phyloP scores from a whole-genome alignment of 2,113 vertebrate genomes.

The Columba livia region DNA sequence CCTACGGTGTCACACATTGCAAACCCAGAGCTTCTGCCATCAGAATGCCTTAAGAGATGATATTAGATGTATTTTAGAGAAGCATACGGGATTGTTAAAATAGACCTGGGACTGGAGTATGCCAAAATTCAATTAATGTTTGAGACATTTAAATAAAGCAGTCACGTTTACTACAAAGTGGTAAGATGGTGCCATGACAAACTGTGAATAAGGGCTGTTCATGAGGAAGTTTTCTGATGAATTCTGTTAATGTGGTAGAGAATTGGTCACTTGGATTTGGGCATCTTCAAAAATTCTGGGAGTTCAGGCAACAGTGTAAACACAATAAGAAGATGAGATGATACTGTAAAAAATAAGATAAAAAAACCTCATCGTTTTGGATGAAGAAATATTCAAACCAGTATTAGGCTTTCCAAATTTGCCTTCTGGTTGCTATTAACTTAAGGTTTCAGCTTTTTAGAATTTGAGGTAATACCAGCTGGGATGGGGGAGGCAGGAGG shows the following conservation, averaged over 20 bases:
- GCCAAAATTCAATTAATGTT: background rate
- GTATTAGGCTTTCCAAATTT: background rate
- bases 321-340: background rate
- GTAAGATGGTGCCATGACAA: background rate
- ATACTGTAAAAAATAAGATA: background rate
- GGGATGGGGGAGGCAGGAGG: background rate
- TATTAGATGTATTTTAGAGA: background rate
- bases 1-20: background rate
- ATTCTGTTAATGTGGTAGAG: background rate
- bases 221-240: background rate
- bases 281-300: background rate
- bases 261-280: background rate
- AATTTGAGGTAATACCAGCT: background rate
- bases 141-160: accelerated
- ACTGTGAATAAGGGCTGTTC: background rate
- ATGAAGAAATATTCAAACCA: background rate
- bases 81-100: background rate
- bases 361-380: background rate
- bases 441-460: background rate
- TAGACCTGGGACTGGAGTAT: background rate
- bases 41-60: background rate
- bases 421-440: background rate
- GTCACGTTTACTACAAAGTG: background rate
- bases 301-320: background rate
- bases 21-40: background rate